Conservation (phyloP, 2,797 vertebrate species). For the Danio tinwini region DNA sequence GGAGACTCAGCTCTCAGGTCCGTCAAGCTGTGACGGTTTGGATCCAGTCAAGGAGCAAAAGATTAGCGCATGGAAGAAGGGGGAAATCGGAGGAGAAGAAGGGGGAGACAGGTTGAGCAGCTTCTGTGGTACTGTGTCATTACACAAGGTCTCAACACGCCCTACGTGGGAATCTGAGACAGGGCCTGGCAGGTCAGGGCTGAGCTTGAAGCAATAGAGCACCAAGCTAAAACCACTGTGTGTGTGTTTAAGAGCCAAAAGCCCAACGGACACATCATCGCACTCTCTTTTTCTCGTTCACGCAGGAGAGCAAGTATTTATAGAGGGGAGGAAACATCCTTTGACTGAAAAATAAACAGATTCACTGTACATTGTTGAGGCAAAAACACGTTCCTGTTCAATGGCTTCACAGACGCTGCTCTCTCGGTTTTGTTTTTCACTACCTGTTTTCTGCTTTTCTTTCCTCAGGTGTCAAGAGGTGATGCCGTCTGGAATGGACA, state of each 20-base stretch:
- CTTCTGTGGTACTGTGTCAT: conserved; percentile 58
- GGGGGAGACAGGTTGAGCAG: conserved; percentile 63
- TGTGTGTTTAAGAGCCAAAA: conserved; percentile 56
- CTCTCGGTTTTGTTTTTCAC: conserved; percentile 69
- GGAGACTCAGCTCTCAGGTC: conserved; percentile 2
- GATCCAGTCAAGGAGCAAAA: conserved; percentile 44
- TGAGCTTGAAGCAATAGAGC: conserved; percentile 53
- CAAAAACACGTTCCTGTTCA: conserved; percentile 51
- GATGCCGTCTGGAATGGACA: conserved; percentile 44
- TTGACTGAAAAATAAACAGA: conserved; percentile 57
- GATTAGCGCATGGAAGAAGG: conserved; percentile 46
- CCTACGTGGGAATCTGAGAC: conserved; percentile 63
- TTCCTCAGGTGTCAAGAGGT: conserved; percentile 56
- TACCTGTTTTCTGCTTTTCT: conserved; percentile 69
- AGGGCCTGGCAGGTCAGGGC: conserved; percentile 57
- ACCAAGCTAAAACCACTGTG: conserved; percentile 45
- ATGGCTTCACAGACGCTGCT: conserved; percentile 42
- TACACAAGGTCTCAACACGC: conserved; percentile 65
- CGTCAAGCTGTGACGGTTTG: conserved; percentile 38
- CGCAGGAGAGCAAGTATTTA: conserved; percentile 52
- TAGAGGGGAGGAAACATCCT: conserved; percentile 62
- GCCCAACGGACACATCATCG: conserved; percentile 46
- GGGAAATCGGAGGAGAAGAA: conserved; percentile 50
- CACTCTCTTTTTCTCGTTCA: conserved; percentile 27
- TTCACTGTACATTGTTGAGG: conserved; percentile 45